Evolutionary conservation across 2,113 vertebrate genomes (phyloP).

Genomic region (Nycticorax nycticorax): DNA sequence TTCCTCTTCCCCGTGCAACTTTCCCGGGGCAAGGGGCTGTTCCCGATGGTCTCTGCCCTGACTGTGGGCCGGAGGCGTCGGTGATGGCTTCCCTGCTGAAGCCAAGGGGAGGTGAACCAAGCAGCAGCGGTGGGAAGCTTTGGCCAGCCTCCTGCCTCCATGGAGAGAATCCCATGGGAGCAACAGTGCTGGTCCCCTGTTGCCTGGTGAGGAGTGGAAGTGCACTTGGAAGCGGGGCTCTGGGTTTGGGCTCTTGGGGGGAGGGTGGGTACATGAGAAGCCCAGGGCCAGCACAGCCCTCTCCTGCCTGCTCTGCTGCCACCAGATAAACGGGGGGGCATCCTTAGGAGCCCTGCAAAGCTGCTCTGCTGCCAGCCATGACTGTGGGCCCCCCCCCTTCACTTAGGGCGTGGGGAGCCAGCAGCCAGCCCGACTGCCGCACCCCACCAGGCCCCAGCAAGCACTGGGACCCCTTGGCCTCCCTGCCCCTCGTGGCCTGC

Average conservation of each 20-base stretch:
- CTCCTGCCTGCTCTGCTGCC: background rate
- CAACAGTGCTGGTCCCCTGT: fast-evolving
- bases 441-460: background rate
- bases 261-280: fast-evolving
- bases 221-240: fast-evolving
- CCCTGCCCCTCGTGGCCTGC: background rate
- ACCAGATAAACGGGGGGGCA: fast-evolving
- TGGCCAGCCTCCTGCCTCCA: background rate
- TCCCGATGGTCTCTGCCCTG: background rate
- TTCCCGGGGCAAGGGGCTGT: fast-evolving
- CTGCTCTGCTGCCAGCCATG: background rate
- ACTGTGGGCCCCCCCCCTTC: too few species aligned
- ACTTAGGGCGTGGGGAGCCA: background rate
- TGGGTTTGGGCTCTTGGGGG: too few species aligned
- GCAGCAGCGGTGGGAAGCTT: too few species aligned
- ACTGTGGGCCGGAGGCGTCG: fast-evolving
- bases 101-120: background rate
- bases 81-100: background rate
- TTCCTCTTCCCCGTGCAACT: background rate
- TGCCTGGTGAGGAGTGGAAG: background rate
- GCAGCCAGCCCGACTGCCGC: too few species aligned
- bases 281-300: background rate
- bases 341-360: background rate
- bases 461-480: fast-evolving
- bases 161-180: fast-evolving